Conservation (phyloP, 2,888 invertebrate genomes). For the Eupsilia transversa region DNA sequence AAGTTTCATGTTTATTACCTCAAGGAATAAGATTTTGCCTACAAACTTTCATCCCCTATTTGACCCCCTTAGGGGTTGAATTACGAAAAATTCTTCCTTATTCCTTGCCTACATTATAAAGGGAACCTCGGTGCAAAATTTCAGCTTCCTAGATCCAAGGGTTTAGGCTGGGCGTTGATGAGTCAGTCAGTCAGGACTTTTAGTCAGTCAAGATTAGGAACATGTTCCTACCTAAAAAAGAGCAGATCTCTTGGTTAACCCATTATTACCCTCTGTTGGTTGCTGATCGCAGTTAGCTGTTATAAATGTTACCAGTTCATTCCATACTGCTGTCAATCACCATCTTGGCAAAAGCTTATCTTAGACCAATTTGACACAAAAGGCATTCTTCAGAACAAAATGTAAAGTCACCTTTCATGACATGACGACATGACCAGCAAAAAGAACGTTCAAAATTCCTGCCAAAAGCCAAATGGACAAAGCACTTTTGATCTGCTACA, state of each 20-base stretch:
- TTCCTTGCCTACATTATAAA: too few species aligned
- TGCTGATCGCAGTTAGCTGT: background rate
- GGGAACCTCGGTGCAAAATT: too few species aligned
- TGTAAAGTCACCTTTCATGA: background rate
- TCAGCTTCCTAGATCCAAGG: too few species aligned
- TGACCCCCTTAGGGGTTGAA: too few species aligned
- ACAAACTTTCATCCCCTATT: too few species aligned
- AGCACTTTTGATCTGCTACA: background rate
- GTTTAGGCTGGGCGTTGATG: too few species aligned
- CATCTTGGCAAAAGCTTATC: background rate
- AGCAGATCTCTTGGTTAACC: background rate
- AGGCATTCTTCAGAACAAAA: background rate
- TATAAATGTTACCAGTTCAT: background rate
- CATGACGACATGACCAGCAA: background rate
- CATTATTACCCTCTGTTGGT: background rate
- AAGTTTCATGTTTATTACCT: too few species aligned
- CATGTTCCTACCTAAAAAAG: background rate
- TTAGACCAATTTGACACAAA: background rate
- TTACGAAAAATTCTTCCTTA: too few species aligned
- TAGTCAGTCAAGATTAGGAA: too few species aligned
- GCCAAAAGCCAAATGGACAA: background rate
- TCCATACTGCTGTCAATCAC: too few species aligned
- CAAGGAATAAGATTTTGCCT: too few species aligned
- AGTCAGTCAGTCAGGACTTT: too few species aligned
- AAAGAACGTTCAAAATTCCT: background rate